Percentiles rank a stretch among this genome's conserved stretches.
Conservation (phyloP, 1,140 invertebrate species). For the Ylistrum balloti region DNA sequence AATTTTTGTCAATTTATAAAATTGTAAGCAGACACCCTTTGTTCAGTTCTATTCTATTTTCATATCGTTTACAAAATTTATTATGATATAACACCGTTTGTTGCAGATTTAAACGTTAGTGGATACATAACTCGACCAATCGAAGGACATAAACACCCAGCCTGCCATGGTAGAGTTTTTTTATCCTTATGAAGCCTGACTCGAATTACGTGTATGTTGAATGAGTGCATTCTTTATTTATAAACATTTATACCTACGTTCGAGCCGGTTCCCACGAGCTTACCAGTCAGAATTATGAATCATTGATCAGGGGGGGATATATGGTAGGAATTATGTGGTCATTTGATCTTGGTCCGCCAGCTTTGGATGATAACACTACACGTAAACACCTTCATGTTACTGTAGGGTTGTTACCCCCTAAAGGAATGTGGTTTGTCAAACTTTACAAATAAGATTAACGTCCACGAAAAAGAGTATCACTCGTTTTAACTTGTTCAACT, state of each 20-base stretch:
- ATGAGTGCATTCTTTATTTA: background rate
- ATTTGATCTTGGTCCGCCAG: background rate
- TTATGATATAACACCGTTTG: too few species aligned
- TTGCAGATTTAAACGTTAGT: too few species aligned
- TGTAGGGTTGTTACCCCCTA: background rate
- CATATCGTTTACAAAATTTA: too few species aligned
- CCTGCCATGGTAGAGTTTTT: too few species aligned
- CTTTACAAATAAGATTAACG: background rate
- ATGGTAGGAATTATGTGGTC: background rate
- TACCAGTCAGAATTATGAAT: background rate
- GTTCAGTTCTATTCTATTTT: too few species aligned
- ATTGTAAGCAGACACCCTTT: too few species aligned
- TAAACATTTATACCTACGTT: conserved; percentile 17
- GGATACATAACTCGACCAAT: background rate
- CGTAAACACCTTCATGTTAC: background rate
- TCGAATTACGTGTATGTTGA: background rate
- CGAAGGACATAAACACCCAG: background rate
- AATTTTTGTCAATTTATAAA: too few species aligned
- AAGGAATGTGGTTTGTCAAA: background rate
- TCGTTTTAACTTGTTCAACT: background rate
- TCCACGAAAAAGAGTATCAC: background rate
- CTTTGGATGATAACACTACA: background rate
- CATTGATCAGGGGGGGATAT: background rate
- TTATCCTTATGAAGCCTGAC: background rate
- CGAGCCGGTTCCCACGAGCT: background rate